Evolutionary conservation across 2,797 vertebrate species (phyloP).

Genomic region (Philypnodon macrostomus): DNA sequence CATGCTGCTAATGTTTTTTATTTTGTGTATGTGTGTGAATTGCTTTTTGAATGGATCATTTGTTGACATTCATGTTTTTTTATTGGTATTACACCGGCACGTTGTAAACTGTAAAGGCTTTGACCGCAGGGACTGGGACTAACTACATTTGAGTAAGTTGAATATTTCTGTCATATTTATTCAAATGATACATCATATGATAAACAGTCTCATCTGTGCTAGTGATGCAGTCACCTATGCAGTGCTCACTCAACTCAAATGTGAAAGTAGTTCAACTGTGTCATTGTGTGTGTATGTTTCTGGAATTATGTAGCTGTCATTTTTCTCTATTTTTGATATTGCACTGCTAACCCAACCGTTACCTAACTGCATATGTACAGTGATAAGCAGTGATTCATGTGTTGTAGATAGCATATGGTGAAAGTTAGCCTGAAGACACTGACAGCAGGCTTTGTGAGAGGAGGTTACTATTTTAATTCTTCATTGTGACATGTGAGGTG

Average conservation of each 20-base stretch:
- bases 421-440: constrained; percentile 21
- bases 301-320: constrained; percentile 47
- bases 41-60: constrained; percentile 23
- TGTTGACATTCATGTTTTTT: constrained; percentile 19
- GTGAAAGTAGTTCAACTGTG: constrained; percentile 69
- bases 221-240: constrained; percentile 74
- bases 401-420: constrained; percentile 27
- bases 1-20: constrained; percentile 52
- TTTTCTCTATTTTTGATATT: constrained; percentile 53
- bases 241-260: constrained; percentile 70
- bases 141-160: constrained; percentile 42
- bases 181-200: constrained; percentile 59
- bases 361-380: constrained; percentile 39
- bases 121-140: constrained; percentile 29
- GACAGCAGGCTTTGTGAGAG: constrained; percentile 25
- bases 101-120: constrained; percentile 8
- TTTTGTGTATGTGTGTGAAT: constrained; percentile 28
- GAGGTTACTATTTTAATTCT: constrained; percentile 51
- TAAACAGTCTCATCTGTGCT: constrained; percentile 60
- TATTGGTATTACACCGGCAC: constrained; percentile 11
- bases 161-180: constrained; percentile 73
- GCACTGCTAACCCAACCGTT: constrained; percentile 47
- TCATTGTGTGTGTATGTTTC: constrained; percentile 65
- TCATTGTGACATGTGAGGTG: constrained; percentile 49
- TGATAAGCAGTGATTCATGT: constrained; percentile 14